phyloP scores from a whole-genome alignment of 2,797 vertebrate species.

The Phataginus tricuspis region DNA sequence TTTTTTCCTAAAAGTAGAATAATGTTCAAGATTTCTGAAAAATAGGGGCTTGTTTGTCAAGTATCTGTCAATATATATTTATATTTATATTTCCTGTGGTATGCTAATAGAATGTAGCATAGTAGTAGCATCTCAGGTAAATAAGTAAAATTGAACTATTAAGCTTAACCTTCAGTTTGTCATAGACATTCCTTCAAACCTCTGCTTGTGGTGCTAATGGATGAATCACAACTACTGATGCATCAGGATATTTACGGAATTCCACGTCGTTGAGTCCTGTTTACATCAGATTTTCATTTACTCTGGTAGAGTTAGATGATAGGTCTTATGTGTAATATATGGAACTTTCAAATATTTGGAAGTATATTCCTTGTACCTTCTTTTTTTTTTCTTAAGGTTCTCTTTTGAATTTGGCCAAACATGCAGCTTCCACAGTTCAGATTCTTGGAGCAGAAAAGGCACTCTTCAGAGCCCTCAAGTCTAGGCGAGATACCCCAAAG shows the following conservation, averaged over 20 bases:
- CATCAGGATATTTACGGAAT: not conserved
- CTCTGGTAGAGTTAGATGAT: not conserved
- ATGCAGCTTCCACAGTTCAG: slow-evolving; percentile 98
- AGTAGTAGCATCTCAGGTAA: not conserved
- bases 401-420: slow-evolving; percentile 97
- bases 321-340: not conserved
- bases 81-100: not conserved
- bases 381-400: slow-evolving; percentile 89
- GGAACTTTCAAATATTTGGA: not conserved
- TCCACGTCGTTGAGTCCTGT: not conserved
- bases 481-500: slow-evolving; percentile 95
- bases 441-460: slow-evolving; percentile 98
- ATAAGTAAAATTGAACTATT: not conserved
- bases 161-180: not conserved
- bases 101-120: not conserved
- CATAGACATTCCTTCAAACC: not conserved
- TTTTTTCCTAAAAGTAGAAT: not conserved
- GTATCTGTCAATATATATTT: not conserved
- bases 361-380: not conserved
- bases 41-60: not conserved
- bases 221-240: not conserved
- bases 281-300: not conserved
- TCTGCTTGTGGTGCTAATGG: not conserved
- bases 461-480: slow-evolving; percentile 97
- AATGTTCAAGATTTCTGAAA: not conserved